Conservation (phyloP, 1,140 invertebrate genomes). For the Thaumetopoea pityocampa region DNA sequence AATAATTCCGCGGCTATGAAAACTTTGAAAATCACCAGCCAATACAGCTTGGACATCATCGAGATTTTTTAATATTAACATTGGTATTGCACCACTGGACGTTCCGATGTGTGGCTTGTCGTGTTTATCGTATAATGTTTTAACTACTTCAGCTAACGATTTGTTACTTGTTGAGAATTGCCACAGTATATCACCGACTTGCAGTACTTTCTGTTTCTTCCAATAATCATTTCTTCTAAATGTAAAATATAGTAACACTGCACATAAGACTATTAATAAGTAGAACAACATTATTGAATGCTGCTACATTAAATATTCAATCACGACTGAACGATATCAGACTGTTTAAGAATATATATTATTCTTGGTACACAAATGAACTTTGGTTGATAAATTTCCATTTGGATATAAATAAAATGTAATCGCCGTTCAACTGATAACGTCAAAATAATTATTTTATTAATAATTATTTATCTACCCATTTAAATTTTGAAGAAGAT, state of each 20-base stretch:
- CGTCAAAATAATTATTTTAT: too few relatives aligned
- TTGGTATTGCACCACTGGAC: constrained; percentile 21
- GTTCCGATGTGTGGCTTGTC: constrained; percentile 27
- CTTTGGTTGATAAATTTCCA: too few relatives aligned
- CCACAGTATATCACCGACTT: constrained; percentile 23
- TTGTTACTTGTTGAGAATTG: constrained; percentile 26
- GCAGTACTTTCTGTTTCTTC: constrained; percentile 28
- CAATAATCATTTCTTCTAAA: constrained; percentile 26
- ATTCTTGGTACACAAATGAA: too few relatives aligned
- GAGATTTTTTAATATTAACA: constrained; percentile 50
- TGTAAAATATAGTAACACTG: not conserved
- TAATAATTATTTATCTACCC: too few relatives aligned
- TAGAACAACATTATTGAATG: constrained; percentile 2
- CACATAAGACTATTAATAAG: not conserved
- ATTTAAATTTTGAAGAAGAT: too few relatives aligned
- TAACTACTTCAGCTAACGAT: constrained; percentile 31
- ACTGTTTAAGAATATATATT: too few relatives aligned
- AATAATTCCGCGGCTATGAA: constrained; percentile 44
- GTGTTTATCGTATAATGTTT: constrained; percentile 30
- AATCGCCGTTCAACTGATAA: too few relatives aligned
- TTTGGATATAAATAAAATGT: too few relatives aligned
- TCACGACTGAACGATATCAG: too few relatives aligned
- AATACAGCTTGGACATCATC: constrained; percentile 74
- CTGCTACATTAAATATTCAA: too few relatives aligned
- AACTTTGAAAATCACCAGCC: constrained; percentile 70